These are phyloP conservation scores for Ephialtes manifestator DNA, from an alignment of 2,888 invertebrate species.

Conservation along the genomic window DNA sequence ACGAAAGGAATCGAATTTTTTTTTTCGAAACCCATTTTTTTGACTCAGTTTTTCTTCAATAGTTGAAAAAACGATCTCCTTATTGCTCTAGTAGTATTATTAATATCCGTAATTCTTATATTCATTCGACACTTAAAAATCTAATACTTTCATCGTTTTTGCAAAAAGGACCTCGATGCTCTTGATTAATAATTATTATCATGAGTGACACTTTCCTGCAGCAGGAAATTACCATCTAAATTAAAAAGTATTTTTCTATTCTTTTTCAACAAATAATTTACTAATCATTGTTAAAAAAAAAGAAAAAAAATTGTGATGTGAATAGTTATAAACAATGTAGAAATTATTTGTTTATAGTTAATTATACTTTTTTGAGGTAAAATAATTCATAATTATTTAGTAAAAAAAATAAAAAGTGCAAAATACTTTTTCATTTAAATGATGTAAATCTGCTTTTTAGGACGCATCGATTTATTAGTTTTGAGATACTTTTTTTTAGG, in stretches of 20 bases:
- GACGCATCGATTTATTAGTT: constrained; percentile 13
- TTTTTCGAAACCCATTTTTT: constrained; percentile 52
- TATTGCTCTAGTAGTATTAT: constrained; percentile 74
- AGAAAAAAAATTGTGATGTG: no score
- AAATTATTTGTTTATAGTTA: no score
- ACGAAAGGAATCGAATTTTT: constrained; percentile 77
- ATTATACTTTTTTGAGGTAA: no score
- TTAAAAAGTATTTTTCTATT: no score
- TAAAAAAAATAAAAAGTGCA: no score
- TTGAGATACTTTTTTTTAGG: constrained; percentile 71
- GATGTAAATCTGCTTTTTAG: not conserved
- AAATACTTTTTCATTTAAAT: no score
- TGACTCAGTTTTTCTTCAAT: constrained; percentile 32
- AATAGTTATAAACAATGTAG: no score
- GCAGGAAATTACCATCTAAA: no score
- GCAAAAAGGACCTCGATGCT: constrained; percentile 37
- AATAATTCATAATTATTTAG: no score
- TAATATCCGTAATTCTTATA: constrained; percentile 32
- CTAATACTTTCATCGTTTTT: constrained; percentile 68
- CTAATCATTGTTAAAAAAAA: no score
- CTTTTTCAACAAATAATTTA: no score
- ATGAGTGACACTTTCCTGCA: not conserved
- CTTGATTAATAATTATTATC: constrained; percentile 39
- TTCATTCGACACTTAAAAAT: constrained; percentile 56
- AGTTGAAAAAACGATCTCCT: constrained; percentile 67